These are phyloP conservation scores for Phyllotreta striolata DNA, from an alignment of 2,888 invertebrate genomes.

Conservation along the genomic window DNA sequence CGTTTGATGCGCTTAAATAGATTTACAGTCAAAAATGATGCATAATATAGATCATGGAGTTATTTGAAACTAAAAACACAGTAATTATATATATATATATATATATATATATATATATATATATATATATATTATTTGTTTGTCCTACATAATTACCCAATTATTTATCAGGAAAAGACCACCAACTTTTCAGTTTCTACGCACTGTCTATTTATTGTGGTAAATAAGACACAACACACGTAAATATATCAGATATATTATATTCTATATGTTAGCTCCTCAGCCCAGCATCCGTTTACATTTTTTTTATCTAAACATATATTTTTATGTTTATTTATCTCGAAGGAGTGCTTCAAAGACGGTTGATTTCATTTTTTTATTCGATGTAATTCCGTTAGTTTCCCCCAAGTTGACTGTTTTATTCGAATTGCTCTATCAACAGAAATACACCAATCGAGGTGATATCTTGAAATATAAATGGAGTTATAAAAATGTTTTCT, in stretches of 20 bases:
- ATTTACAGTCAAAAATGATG: conserved; percentile 8
- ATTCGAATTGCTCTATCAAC: conserved; percentile 10
- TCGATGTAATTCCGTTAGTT: conserved; percentile 9
- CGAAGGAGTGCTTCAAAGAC: conserved; percentile 7
- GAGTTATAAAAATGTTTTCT: neutral
- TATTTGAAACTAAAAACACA: neutral
- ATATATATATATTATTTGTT: too few species aligned
- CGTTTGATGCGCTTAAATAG: neutral
- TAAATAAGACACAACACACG: too few species aligned
- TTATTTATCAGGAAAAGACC: too few species aligned
- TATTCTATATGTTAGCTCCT: neutral
- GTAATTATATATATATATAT: too few species aligned
- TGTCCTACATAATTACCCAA: too few species aligned
- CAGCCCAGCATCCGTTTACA: conserved; percentile 1
- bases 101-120: too few species aligned
- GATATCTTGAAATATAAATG: neutral
- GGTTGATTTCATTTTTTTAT: conserved; percentile 9
- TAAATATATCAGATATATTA: too few species aligned
- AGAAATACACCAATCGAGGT: conserved; percentile 8
- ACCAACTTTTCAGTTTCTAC: too few species aligned
- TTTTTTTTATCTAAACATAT: conserved; percentile 5
- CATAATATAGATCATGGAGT: neutral
- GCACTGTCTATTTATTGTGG: too few species aligned
- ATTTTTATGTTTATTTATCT: conserved; percentile 6
- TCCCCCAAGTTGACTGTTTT: conserved; percentile 10